Evolutionary conservation across 2,888 invertebrate genomes (phyloP), one percentile per base, ranked within the genome.

Genomic region (Troides oblongomaculatus): DNA sequence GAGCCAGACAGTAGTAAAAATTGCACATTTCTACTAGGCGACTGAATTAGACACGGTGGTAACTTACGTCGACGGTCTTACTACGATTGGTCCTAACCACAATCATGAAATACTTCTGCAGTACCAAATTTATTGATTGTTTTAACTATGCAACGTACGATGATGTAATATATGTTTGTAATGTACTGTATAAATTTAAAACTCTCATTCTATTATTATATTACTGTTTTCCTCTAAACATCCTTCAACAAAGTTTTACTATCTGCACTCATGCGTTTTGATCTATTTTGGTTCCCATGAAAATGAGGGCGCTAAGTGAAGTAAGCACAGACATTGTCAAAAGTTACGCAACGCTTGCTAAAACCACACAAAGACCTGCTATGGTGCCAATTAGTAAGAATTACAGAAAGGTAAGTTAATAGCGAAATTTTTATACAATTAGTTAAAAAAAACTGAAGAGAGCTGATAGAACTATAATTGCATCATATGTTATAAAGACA

Each of bases 291-390:
- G 59, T 64, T 60, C 68, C 57, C 68, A 68, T 68, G 68, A 39
- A 68, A 68, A 64, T 39, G 60, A 64, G 64, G 64, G 68, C 68
- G 68, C 64, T 64, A 64, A 69, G 64, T 60, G 39, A 36, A 43
- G 43, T 36, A 56, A 64, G 36, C 59, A 18, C 21, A 64, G 63
- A 53, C 50, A 64, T 64, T 64, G 59, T 64, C 60, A 56, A 58
- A 18, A 61, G 14, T 69, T 69, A 50, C 60, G 64, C 17, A 69
- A 69, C 39, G 39, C 1, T 64, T 69, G 68, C 56, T 64, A 64
- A 64, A 64, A 59, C 50, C 18, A 53, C 56, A 53, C 59, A 64
- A 68, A 21, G 58, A 46, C 1, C 53, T 68, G 50, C 39, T 68
- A 50, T 63, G 46, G 8, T 68, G 56, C 59, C 25, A 43, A 59